Evolutionary conservation across 1,140 invertebrate genomes (phyloP), one percentile per base, ranked within the genome.

Genomic region (Drosophila tristis): DNA sequence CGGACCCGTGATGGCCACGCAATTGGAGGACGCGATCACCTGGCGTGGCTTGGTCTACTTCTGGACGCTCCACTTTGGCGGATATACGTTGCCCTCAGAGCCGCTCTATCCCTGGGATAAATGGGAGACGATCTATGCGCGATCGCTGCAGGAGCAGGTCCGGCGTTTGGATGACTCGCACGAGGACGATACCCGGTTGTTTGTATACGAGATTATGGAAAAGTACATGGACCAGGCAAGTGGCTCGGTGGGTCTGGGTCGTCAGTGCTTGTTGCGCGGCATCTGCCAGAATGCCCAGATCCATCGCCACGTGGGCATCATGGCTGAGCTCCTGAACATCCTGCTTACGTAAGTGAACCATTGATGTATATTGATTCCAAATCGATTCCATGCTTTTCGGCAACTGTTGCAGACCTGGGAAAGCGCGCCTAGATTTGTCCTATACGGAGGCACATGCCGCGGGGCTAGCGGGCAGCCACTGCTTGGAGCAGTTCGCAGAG

Each of bases 231-330:
- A 89, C 43, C 73, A 70, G 56, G 47, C 20, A 7, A 75, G 67
- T 58, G 63, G 50, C 15, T 7, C 50, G 16, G 8, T 16, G 49
- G 53, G 90, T 23, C 53, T 53, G 5, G 74, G 82, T 51, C 60
- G 67, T 5, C 65, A 76, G 47, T 92, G 91, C 43, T 26, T 92
- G 47, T 47, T 90, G 20, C 79, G 91, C 1, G 75, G 85, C 0
- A 91, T 92, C 20, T 92, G 91, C n/a, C 80, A 92, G 60, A 92
- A 92, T 89, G 91, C 89, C 5, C 91, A 92, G 60, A 66, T 91
- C 2, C 74, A 92, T 72, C 65, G 77, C 2, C 89, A 91, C 71
- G 75, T 81, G 13, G 91, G 80, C 1, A 70, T 92, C 15, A 77
- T 91, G 60, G 75, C 91, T 0, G 86, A 91, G 58, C 25, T 92